These are phyloP conservation scores for Caenorhabditis angaria DNA, from an alignment of 2,888 invertebrate species.

Conservation along the genomic window DNA sequence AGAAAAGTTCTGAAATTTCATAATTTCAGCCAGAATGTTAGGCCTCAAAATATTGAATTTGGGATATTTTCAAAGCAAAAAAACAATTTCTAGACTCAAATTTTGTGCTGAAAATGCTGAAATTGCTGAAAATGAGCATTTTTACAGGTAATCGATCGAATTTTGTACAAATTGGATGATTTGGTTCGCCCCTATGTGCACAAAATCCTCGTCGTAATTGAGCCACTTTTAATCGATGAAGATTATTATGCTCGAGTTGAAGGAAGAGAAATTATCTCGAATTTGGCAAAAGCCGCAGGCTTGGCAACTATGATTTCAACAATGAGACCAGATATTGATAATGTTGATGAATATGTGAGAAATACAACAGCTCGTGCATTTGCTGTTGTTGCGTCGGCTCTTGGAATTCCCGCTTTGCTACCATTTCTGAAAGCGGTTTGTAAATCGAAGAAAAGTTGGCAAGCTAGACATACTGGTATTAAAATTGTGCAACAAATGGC, in stretches of 20 bases:
- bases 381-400: constrained; percentile 98
- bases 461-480: constrained; percentile 95
- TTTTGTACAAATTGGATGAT: constrained; percentile 96
- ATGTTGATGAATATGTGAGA: constrained; percentile 86
- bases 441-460: constrained; percentile 99
- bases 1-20: too few species aligned
- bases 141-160: constrained; percentile 83
- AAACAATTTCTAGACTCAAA: too few species aligned
- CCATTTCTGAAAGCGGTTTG: constrained; percentile 98
- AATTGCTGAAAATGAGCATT: too few species aligned
- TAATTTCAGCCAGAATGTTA: too few species aligned
- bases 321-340: constrained; percentile 99
- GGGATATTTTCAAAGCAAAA: too few species aligned
- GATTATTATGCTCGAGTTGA: constrained; percentile 99
- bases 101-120: too few species aligned
- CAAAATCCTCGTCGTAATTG: constrained; percentile 98
- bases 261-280: constrained; percentile 90
- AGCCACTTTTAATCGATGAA: constrained; percentile 96
- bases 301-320: constrained; percentile 99
- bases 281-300: constrained; percentile 97
- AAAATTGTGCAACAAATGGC: constrained; percentile 99
- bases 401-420: constrained; percentile 94
- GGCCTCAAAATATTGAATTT: too few species aligned
- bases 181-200: constrained; percentile 98
- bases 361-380: constrained; percentile 99